Evolutionary conservation across 2,797 vertebrate genomes (phyloP).

Genomic region (Mus minutoides): DNA sequence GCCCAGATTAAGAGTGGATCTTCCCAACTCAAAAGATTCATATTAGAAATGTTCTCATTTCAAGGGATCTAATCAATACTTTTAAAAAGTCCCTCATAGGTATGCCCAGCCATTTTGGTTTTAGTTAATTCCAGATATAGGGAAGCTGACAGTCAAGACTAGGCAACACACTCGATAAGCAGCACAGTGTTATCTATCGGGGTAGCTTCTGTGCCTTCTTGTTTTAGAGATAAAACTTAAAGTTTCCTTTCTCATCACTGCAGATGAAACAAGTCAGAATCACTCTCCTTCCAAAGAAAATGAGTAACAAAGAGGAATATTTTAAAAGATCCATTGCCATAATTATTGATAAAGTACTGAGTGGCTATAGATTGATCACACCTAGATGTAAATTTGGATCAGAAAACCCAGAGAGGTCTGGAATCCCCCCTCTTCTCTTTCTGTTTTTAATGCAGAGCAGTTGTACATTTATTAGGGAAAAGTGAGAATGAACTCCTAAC

Average conservation of each 20-base stretch:
- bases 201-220: background rate
- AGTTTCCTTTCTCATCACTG: background rate
- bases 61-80: background rate
- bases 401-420: constrained; percentile 7
- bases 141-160: background rate
- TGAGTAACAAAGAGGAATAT: background rate
- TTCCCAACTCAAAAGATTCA: background rate
- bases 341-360: background rate
- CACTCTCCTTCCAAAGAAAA: background rate
- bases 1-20: background rate
- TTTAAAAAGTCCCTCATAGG: background rate
- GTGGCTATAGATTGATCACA: background rate
- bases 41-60: background rate
- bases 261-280: background rate
- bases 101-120: background rate
- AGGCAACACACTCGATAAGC: background rate
- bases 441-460: background rate
- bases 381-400: background rate
- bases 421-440: background rate
- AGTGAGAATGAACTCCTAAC: background rate
- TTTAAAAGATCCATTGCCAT: background rate
- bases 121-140: background rate
- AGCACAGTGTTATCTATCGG: background rate
- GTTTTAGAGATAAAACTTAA: background rate
- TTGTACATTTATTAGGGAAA: background rate